These are phyloP conservation scores for Acridotheres tristis DNA, from an alignment of 2,797 vertebrate species.

Conservation along the genomic window DNA sequence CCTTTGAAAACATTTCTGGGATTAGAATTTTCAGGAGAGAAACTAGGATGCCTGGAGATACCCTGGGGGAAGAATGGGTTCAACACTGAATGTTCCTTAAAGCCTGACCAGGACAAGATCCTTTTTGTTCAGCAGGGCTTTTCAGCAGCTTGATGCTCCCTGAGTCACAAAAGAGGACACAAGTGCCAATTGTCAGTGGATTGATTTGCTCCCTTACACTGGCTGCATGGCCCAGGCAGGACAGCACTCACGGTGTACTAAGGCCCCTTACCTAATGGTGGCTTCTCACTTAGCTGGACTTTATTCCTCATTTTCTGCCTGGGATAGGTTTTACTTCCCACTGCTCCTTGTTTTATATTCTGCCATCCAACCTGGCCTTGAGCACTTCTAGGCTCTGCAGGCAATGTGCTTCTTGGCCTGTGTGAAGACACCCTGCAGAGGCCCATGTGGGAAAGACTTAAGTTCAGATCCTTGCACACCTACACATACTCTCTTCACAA, in stretches of 20 bases:
- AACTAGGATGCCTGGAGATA: not conserved
- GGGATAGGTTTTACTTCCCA: not conserved
- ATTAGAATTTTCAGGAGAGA: not conserved
- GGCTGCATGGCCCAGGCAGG: not conserved
- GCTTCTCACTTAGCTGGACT: not conserved
- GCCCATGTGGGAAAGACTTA: not conserved
- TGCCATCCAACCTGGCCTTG: no score
- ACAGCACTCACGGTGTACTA: not conserved
- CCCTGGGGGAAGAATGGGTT: not conserved
- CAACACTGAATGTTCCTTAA: not conserved
- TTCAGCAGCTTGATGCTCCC: not conserved
- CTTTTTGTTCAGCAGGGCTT: not conserved
- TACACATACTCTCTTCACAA: not conserved
- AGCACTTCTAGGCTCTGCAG: not conserved
- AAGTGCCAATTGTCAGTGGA: not conserved
- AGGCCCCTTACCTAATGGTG: not conserved
- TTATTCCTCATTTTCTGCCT: not conserved
- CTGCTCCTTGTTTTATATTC: not conserved
- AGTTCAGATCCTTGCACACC: not conserved
- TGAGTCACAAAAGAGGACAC: not conserved
- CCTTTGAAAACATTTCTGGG: not conserved
- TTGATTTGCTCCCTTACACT: not conserved
- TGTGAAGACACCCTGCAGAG: not conserved
- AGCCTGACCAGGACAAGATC: not conserved
- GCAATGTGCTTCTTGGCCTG: not conserved